phyloP scores from a whole-genome alignment of 1,140 invertebrate genomes.

The Drosophila neocordata region DNA sequence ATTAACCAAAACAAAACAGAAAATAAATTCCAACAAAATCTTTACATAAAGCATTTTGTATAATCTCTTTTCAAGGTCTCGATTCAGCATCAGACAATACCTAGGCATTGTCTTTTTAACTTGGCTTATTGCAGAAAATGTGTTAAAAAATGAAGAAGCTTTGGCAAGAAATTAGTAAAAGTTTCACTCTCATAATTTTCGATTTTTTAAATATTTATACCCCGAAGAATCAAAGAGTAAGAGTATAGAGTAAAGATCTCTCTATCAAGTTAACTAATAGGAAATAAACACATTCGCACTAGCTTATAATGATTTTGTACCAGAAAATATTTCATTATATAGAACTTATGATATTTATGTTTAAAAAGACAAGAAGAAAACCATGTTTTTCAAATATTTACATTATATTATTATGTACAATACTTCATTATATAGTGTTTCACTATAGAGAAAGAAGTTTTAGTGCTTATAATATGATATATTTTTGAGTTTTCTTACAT shows the following conservation, averaged over 20 bases:
- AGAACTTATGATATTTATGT: no score
- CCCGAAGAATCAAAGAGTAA: not conserved
- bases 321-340: no score
- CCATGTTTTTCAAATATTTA: no score
- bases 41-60: conserved; percentile 24
- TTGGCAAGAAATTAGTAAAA: conserved; percentile 34
- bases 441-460: no score
- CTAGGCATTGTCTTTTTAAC: conserved; percentile 22
- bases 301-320: no score
- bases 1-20: not conserved
- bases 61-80: conserved; percentile 34
- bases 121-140: conserved; percentile 29
- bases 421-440: no score
- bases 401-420: no score
- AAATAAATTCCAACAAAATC: no score
- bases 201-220: not conserved
- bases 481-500: no score
- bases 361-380: no score
- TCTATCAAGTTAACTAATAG: not conserved
- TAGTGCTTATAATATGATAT: no score
- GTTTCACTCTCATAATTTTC: conserved; percentile 10
- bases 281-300: no score
- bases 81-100: conserved; percentile 3
- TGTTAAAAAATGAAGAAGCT: conserved; percentile 52
- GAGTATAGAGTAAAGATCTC: not conserved